Conservation (phyloP, 2,888 invertebrate genomes). For the Alloplasta piceator region DNA sequence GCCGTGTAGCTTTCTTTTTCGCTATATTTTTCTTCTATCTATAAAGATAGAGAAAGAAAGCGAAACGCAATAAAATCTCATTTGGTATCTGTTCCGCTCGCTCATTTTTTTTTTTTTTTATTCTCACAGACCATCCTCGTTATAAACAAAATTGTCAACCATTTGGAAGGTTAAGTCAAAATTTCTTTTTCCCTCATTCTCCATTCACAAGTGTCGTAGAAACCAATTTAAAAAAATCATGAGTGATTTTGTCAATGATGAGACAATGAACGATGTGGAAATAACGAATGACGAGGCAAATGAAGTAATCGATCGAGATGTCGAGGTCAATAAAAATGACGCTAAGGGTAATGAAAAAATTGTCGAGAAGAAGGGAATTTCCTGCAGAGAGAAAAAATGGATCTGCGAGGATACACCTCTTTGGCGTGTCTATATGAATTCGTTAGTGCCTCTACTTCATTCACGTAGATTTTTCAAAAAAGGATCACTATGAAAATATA, state of each 20-base stretch:
- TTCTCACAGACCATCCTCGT: constrained; percentile 2
- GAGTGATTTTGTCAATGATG: constrained; percentile 2
- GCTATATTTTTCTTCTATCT: background rate
- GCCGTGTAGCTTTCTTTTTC: no score
- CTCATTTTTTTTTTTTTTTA: background rate
- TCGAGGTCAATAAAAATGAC: background rate
- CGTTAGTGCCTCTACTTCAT: constrained; percentile 65
- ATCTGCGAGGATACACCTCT: constrained; percentile 67
- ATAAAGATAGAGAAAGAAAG: constrained; percentile 29
- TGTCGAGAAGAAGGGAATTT: constrained; percentile 34
- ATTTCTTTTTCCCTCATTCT: background rate
- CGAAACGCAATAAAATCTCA: background rate
- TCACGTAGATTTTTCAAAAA: no score
- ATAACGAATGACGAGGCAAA: background rate
- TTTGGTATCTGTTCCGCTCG: constrained; percentile 1
- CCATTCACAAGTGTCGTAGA: background rate
- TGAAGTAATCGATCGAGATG: background rate
- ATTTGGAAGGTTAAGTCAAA: constrained; percentile 51
- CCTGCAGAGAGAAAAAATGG: constrained; percentile 54
- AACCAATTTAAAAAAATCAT: constrained; percentile 18
- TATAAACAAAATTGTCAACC: constrained; percentile 43
- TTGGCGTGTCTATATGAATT: constrained; percentile 73
- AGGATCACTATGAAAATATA: no score
- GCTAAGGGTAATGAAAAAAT: constrained; percentile 1
- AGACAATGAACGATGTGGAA: background rate